These are phyloP conservation scores for Coleophora deauratella DNA, from an alignment of 2,888 invertebrate genomes.

Conservation along the genomic window DNA sequence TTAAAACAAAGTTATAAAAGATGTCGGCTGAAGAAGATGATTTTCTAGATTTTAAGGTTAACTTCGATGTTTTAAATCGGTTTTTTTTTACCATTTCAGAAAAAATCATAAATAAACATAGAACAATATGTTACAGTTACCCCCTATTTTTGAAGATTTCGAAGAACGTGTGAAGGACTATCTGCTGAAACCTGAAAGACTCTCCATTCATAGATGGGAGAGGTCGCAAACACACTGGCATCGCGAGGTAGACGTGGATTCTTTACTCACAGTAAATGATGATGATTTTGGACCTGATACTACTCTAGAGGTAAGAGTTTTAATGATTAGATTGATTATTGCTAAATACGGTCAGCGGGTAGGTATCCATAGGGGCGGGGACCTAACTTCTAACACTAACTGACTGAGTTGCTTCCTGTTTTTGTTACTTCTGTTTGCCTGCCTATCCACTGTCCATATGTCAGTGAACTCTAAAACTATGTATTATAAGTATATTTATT, in stretches of 20 bases:
- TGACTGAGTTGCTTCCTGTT: no score
- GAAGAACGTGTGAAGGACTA: constrained; percentile 78
- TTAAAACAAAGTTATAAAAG: constrained; percentile 9
- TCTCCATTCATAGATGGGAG: constrained; percentile 83
- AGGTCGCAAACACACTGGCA: constrained; percentile 80
- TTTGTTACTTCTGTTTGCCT: no score
- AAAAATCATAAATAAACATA: no score
- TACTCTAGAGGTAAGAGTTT: constrained; percentile 44
- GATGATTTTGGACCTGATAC: constrained; percentile 50
- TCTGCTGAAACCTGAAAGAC: constrained; percentile 77
- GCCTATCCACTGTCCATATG: no score
- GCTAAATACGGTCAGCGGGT: no score
- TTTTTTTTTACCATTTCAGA: no score
- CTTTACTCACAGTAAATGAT: constrained; percentile 63
- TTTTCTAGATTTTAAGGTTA: constrained; percentile 41
- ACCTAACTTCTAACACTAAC: no score
- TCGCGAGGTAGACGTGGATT: constrained; percentile 65
- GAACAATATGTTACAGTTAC: constrained; percentile 47
- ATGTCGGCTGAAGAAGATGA: constrained; percentile 42
- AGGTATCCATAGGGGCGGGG: no score
- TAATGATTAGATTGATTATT: no score
- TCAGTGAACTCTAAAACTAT: no score
- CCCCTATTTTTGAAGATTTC: constrained; percentile 79
- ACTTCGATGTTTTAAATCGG: background rate
- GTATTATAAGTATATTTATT: no score